phyloP scores from a whole-genome alignment of 2,888 invertebrate species.

The Cloeon dipterum region DNA sequence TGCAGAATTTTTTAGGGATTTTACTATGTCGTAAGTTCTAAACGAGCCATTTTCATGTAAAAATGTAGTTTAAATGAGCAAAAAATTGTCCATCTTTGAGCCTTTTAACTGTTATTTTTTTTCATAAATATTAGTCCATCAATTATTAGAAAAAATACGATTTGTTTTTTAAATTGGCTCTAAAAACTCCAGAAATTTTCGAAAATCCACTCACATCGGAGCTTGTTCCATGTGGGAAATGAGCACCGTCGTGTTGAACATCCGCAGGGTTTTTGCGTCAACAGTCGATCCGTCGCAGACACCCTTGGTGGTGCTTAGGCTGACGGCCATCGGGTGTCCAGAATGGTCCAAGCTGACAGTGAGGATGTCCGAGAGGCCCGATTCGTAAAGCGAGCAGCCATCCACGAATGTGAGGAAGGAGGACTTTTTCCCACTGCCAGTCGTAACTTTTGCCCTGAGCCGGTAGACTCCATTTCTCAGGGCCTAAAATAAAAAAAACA shows the following conservation, averaged over 20 bases:
- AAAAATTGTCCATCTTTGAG: too few relatives aligned
- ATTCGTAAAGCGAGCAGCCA: slow-evolving; percentile 51
- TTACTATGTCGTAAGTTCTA: too few relatives aligned
- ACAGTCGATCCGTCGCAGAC: slow-evolving; percentile 20
- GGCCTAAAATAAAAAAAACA: neutral
- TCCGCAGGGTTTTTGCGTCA: slow-evolving; percentile 19
- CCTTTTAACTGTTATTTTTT: too few relatives aligned
- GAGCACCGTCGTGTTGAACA: slow-evolving; percentile 53
- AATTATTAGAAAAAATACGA: too few relatives aligned
- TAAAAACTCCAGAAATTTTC: too few relatives aligned
- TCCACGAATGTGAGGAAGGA: too few relatives aligned
- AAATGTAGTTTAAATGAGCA: too few relatives aligned
- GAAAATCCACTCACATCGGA: slow-evolving; percentile 36
- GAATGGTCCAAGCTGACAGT: slow-evolving; percentile 57
- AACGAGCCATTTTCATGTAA: slow-evolving; percentile 3
- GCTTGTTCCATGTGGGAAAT: slow-evolving; percentile 61
- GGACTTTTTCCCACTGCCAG: slow-evolving; percentile 4
- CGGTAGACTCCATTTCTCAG: neutral
- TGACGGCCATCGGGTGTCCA: slow-evolving; percentile 54
- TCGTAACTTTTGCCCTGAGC: neutral
- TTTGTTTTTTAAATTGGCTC: too few relatives aligned
- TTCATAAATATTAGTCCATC: too few relatives aligned
- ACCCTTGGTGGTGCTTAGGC: slow-evolving; percentile 24
- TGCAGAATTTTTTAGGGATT: neutral
- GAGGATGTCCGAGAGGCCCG: slow-evolving; percentile 51